These are phyloP conservation scores for Tillus elongatus DNA, from an alignment of 2,888 invertebrate genomes.

Conservation along the genomic window DNA sequence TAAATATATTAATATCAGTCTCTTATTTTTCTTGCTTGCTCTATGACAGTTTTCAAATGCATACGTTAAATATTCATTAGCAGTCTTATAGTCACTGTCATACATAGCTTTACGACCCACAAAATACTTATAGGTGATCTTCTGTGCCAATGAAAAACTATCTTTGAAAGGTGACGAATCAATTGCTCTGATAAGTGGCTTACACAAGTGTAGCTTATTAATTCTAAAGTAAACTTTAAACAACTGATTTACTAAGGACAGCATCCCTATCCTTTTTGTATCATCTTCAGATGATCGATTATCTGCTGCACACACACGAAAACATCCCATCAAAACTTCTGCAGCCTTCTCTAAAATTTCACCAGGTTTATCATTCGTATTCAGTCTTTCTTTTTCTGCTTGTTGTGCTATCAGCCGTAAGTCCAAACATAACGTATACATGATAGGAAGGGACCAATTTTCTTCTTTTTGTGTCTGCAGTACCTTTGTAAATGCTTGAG, in stretches of 20 bases:
- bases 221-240: slow-evolving; percentile 82
- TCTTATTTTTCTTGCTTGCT: slow-evolving; percentile 74
- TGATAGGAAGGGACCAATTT: slow-evolving; percentile 93
- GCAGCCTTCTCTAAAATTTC: slow-evolving; percentile 88
- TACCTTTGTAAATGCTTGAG: slow-evolving; percentile 70
- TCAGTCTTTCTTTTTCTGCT: slow-evolving; percentile 55
- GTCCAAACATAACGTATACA: slow-evolving; percentile 85
- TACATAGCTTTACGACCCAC: slow-evolving; percentile 98
- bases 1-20: slow-evolving; percentile 86
- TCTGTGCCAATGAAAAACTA: slow-evolving; percentile 81
- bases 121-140: slow-evolving; percentile 94
- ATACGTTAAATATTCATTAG: slow-evolving; percentile 85
- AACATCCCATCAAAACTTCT: slow-evolving; percentile 85
- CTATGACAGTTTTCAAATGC: slow-evolving; percentile 88
- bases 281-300: slow-evolving; percentile 82
- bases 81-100: slow-evolving; percentile 89
- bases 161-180: slow-evolving; percentile 88
- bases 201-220: slow-evolving; percentile 79
- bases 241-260: slow-evolving; percentile 91
- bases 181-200: slow-evolving; percentile 92
- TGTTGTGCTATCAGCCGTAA: slow-evolving; percentile 67
- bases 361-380: slow-evolving; percentile 48
- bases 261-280: slow-evolving; percentile 93
- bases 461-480: slow-evolving; percentile 85
- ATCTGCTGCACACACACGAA: slow-evolving; percentile 91